Base-by-base conservation (phyloP, 2,797 vertebrate genomes). In the Coregonus sp. region DNA sequence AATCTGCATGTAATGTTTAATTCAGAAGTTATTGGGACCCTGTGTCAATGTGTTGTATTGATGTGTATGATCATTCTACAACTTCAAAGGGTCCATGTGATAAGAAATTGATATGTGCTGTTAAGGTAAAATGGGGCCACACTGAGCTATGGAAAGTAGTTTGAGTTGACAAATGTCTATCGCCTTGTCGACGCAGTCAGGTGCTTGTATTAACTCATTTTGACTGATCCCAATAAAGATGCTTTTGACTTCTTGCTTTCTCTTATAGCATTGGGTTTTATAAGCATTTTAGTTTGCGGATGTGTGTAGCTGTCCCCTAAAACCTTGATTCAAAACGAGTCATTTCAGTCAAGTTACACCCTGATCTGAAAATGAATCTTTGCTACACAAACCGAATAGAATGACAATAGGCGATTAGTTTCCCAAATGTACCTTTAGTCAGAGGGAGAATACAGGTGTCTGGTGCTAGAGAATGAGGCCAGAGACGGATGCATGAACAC, bases 1-100 rank as follows among this genome's bases (percentile, higher is more conserved):
- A 77, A 70, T 84, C 76, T 92, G 89, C 91, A 91, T 91, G 90
- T 90, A 86, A 78, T 78, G 85, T 88, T 79, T 80, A 81, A 65
- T 75, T 73, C 16, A 83, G 50, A 69, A 33, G 71, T 77, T 75
- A 72, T 71, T 77, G 72, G 87, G 87, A 85, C 84, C 86, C 72
- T 85, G 85, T 88, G 63, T 87, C 73, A 74, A 75, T 25, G 25
- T 25, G 25, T 25, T 25, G 25, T 25, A 25, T 25, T 25, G 25
- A 25, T 25, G 25, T 83, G 78, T 88, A 35, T 72, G 15, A 81
- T 87, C 74, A 78, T 67, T 82, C 52, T 84, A 47, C 78, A 47
- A 70, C 75, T 76, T 80, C 29, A 40, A 52, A 18, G 25, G 25
- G 25, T 25, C 25, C 25, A 25, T 25, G 50, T 33, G 15, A 4